Evolutionary conservation across 2,797 vertebrate genomes (phyloP).

Genomic region (Anguilla obscura): DNA sequence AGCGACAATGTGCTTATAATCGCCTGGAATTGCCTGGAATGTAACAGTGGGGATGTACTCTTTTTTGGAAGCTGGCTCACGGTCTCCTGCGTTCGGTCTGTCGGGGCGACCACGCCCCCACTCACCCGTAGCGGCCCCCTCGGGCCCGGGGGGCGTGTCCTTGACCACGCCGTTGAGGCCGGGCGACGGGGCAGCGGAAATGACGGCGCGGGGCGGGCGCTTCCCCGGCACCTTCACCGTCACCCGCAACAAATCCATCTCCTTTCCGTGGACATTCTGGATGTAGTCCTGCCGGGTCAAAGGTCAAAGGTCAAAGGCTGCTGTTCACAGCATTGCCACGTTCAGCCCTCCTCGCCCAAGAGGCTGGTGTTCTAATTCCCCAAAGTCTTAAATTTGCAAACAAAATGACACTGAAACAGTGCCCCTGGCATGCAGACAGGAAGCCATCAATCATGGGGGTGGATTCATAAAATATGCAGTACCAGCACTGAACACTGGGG

Average conservation of each 20-base stretch:
- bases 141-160: constrained; percentile 70
- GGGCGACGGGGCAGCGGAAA: constrained; percentile 74
- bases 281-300: constrained; percentile 80
- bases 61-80: not conserved
- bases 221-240: constrained; percentile 94
- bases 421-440: not conserved
- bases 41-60: not conserved
- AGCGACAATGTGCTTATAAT: no score
- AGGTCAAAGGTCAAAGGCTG: constrained; percentile 11
- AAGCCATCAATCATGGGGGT: not conserved
- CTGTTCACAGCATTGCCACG: not conserved
- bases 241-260: constrained; percentile 89
- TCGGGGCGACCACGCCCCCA: no score
- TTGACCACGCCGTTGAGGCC: constrained; percentile 85
- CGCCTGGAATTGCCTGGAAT: not conserved
- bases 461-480: not conserved
- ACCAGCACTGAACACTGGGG: not conserved
- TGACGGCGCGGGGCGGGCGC: constrained; percentile 85
- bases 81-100: not conserved
- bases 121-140: constrained; percentile 67
- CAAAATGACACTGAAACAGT: not conserved
- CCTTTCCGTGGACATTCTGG: constrained; percentile 88
- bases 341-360: not conserved
- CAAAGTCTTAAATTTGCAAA: not conserved
- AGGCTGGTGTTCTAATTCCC: not conserved